Evolutionary conservation across 2,888 invertebrate genomes (phyloP).

Genomic region (Hecatera dysodea): DNA sequence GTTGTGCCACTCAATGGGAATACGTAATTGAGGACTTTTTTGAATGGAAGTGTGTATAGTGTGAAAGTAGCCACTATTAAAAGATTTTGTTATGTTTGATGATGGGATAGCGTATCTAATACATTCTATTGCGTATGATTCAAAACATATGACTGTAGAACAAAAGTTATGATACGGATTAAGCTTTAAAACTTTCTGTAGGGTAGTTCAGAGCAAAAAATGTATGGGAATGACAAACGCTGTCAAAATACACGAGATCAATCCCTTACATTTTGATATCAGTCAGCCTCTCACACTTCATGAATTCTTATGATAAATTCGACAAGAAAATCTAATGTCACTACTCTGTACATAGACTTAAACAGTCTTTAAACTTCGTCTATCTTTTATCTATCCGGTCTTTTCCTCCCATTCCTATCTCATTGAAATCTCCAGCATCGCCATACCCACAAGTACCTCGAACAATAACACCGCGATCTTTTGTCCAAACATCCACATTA

Average conservation of each 20-base stretch:
- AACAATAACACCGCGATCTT: slow-evolving; percentile 42
- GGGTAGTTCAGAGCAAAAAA: not conserved
- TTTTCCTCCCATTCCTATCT: not conserved
- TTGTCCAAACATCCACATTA: slow-evolving; percentile 54
- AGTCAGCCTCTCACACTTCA: no score
- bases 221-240: no score
- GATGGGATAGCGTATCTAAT: not conserved
- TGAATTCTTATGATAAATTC: no score
- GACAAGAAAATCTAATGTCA: no score
- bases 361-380: not conserved
- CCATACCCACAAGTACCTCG: not conserved
- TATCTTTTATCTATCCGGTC: not conserved
- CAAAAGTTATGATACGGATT: not conserved
- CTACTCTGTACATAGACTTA: no score
- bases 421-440: slow-evolving; percentile 8
- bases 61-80: not conserved
- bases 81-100: not conserved
- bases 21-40: slow-evolving; percentile 51
- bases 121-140: not conserved
- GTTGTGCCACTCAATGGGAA: slow-evolving; percentile 53
- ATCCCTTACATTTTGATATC: no score
- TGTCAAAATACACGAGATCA: no score
- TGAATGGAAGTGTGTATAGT: slow-evolving; percentile 31
- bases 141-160: not conserved
- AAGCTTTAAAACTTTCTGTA: not conserved